A percentile compares a stretch with the other conserved stretches of the same genome.
phyloP scores from a whole-genome alignment of 2,888 invertebrate species.

The Neria commutata region DNA sequence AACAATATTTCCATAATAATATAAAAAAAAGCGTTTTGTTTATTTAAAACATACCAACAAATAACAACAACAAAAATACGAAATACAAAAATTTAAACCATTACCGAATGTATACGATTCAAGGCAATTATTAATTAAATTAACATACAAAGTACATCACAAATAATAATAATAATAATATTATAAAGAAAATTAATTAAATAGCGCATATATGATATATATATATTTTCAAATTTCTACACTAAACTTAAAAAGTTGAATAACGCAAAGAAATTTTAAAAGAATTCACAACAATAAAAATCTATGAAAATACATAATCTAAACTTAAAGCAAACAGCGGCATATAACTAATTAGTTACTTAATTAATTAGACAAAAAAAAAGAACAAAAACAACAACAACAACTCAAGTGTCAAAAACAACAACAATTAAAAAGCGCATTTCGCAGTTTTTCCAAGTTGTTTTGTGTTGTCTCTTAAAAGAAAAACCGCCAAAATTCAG shows the following conservation, averaged over 20 bases:
- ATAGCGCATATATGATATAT: conserved; percentile 23
- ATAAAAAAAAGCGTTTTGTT: too few relatives aligned
- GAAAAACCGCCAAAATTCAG: conserved; percentile 44
- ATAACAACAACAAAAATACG: conserved; percentile 33
- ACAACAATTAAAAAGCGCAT: conserved; percentile 15
- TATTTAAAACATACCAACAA: too few relatives aligned
- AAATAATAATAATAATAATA: conserved; percentile 13
- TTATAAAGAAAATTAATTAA: conserved; percentile 22
- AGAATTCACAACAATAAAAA: conserved; percentile 27
- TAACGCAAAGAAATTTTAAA: conserved; percentile 27
- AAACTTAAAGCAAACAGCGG: conserved; percentile 37
- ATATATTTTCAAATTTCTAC: conserved; percentile 26
- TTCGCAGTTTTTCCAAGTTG: too few relatives aligned
- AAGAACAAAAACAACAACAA: conserved; percentile 21
- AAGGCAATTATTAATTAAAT: conserved; percentile 56
- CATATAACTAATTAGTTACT: too few relatives aligned
- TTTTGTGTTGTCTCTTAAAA: conserved; percentile 9
- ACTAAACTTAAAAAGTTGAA: conserved; percentile 39
- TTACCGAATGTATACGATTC: conserved; percentile 55
- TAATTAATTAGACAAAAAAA: conserved; percentile 25
- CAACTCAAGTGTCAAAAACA: conserved; percentile 41
- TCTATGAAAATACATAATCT: conserved; percentile 56
- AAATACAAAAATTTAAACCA: conserved; percentile 34
- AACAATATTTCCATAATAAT: conserved; percentile 19
- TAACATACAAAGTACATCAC: conserved; percentile 32